Evolutionary conservation across 2,797 vertebrate species (phyloP).

Genomic region (Parambassis ranga): DNA sequence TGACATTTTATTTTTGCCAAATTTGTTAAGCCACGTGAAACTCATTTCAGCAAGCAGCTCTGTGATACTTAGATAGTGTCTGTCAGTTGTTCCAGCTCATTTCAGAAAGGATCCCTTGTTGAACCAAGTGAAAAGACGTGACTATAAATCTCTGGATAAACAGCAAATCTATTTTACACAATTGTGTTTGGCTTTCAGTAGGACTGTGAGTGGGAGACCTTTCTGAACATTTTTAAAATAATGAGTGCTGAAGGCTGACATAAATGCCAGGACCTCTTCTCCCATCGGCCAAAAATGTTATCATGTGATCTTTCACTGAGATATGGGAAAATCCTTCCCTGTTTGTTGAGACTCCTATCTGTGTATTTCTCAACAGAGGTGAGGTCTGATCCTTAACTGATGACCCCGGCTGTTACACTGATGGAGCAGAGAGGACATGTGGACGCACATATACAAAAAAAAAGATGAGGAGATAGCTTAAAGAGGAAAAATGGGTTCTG

Average conservation of each 20-base stretch:
- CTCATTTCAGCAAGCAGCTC: slow-evolving; percentile 3
- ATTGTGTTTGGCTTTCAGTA: neutral
- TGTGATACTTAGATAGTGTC: slow-evolving; percentile 11
- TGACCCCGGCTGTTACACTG: slow-evolving; percentile 60
- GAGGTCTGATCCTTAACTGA: slow-evolving; percentile 65
- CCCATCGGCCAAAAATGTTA: slow-evolving; percentile 65
- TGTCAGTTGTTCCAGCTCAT: slow-evolving; percentile 20
- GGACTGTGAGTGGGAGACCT: neutral
- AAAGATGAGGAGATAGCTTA: slow-evolving; percentile 54
- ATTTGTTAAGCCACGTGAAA: slow-evolving; percentile 10
- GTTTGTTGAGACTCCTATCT: slow-evolving; percentile 60
- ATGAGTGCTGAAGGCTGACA: slow-evolving; percentile 22
- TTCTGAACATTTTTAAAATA: slow-evolving; percentile 17
- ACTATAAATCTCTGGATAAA: slow-evolving; percentile 1
- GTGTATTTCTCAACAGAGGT: slow-evolving; percentile 63
- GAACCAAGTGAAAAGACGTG: neutral
- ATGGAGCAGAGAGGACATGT: slow-evolving; percentile 14
- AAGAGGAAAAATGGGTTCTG: slow-evolving; percentile 41
- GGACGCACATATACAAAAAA: slow-evolving; percentile 21
- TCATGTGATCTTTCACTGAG: slow-evolving; percentile 54
- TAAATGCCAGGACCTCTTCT: slow-evolving; percentile 38
- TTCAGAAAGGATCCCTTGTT: slow-evolving; percentile 5
- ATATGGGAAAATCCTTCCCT: slow-evolving; percentile 52
- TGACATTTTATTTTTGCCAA: slow-evolving; percentile 7
- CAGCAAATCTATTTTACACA: slow-evolving; percentile 3